A percentile compares a stretch with the other conserved stretches of the same genome.
These are phyloP conservation scores for Oscheius sp. DNA, from an alignment of 1,140 invertebrate species.

Conservation along the genomic window DNA sequence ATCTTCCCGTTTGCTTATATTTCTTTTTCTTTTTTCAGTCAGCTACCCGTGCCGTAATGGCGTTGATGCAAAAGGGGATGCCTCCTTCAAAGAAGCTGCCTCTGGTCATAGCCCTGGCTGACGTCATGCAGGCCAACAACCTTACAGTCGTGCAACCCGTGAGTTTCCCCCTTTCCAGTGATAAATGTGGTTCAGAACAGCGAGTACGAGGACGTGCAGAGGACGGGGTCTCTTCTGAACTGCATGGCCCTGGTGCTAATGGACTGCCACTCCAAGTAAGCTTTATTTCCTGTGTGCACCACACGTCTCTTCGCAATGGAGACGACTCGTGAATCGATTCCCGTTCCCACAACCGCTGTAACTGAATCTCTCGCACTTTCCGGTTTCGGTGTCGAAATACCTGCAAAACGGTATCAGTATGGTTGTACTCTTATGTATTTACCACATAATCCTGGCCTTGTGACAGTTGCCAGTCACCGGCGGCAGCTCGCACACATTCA, in stretches of 20 bases:
- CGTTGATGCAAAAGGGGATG: slow-evolving; percentile 38
- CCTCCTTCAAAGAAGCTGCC: slow-evolving; percentile 23
- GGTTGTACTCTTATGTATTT: background rate
- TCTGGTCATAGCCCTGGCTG: slow-evolving; percentile 3
- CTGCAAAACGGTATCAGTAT: background rate
- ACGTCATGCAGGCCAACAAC: background rate
- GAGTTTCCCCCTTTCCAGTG: slow-evolving; percentile 5
- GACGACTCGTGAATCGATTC: slow-evolving; percentile 22
- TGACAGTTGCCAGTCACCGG: slow-evolving; percentile 37
- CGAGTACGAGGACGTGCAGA: slow-evolving; percentile 1
- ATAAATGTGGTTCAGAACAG: background rate
- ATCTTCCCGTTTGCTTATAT: background rate
- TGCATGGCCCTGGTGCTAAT: slow-evolving; percentile 30
- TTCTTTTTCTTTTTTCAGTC: slow-evolving; percentile 12
- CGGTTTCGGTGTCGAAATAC: slow-evolving; percentile 37
- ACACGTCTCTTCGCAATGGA: slow-evolving; percentile 25
- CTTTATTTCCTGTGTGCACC: slow-evolving; percentile 10
- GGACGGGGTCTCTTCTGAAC: slow-evolving; percentile 24
- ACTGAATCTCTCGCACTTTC: slow-evolving; percentile 36
- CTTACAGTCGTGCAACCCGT: slow-evolving; percentile 26
- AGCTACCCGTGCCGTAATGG: slow-evolving; percentile 7
- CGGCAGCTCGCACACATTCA: slow-evolving; percentile 28
- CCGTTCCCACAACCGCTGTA: slow-evolving; percentile 41
- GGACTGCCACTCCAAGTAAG: slow-evolving; percentile 43
- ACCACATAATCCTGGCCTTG: slow-evolving; percentile 37